Base-by-base conservation (phyloP, 2,888 invertebrate genomes). In the Dione juno region DNA sequence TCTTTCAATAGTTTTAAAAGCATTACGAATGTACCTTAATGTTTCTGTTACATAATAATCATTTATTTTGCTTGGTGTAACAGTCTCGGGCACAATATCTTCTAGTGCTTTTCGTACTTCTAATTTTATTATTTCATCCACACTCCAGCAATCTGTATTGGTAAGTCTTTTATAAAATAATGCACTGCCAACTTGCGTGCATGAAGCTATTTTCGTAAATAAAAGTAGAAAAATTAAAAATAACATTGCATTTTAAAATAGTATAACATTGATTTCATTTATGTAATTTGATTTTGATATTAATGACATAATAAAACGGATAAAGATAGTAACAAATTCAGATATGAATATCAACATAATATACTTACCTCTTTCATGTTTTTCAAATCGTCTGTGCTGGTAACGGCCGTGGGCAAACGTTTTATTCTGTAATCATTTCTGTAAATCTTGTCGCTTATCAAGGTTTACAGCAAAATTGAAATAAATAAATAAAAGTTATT, bases 31-130 rank as follows among this genome's bases (percentile, higher is more conserved):
- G 74, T 88, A 92, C 57, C 76, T 79, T 1, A 91, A 73, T n/a
- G 82, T 80, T 40, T 85, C 77, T 74, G 76, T 85, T 13, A 88
- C 77, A 75, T 87, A 90, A 72, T 80, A 82, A 52, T 74, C 79
- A 72, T 87, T 81, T 1, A 92, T 78, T 81, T 84, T 81, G 45
- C 87, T 82, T 1, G 89, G 90, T 50, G 79, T 77, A 14, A 86
- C 77, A 59, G 77, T 71, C 6, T 81, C 78, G 5, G 87, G 88
- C 71, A 88, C 76, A 28, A 89, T 72, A 41, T 82, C 74, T 78
- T 92, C 89, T 64, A 91, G 90, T 65, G 84, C 76, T 76, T 80
- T 84, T 10, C 92, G 84, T 61, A 89, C 88, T 37, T 81, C 82
- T 65, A 93, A 78, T 75, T 85, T 90, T 1, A 86, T 82, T 50